phyloP scores from a whole-genome alignment of 2,113 vertebrate species.

The Sturnus vulgaris region DNA sequence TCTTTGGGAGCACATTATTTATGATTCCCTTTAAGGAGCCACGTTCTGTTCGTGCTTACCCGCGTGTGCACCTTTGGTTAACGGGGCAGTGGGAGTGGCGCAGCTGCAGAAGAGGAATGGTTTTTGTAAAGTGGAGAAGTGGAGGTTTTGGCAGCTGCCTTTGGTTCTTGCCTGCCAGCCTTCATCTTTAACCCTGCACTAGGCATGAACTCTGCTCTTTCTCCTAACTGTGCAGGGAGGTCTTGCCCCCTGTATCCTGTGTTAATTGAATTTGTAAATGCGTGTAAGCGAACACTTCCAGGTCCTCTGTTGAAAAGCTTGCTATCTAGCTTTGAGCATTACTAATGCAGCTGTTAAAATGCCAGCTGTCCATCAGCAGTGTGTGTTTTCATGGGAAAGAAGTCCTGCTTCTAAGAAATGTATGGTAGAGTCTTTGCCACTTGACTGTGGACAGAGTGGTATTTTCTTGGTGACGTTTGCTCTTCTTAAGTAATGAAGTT shows the following conservation, averaged over 20 bases:
- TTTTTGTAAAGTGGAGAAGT: not conserved
- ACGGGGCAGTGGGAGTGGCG: not conserved
- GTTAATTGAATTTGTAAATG: not conserved
- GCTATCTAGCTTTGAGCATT: not conserved
- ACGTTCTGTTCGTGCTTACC: not conserved
- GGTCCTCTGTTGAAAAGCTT: not conserved
- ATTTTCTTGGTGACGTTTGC: not conserved
- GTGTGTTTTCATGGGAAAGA: not conserved
- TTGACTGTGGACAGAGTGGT: accelerated
- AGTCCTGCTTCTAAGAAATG: not conserved
- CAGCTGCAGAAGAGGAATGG: not conserved
- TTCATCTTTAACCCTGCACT: not conserved
- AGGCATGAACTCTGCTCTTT: not conserved
- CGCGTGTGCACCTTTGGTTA: accelerated
- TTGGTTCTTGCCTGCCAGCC: not conserved
- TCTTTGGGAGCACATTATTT: not conserved
- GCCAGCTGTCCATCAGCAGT: not conserved
- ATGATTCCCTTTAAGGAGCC: not conserved
- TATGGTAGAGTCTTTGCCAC: not conserved
- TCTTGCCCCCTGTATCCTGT: accelerated
- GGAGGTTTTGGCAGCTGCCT: not conserved
- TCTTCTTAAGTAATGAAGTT: not conserved
- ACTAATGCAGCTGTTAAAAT: not conserved
- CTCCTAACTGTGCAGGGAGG: not conserved
- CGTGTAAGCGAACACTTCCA: accelerated